Base-by-base conservation (phyloP, 2,888 invertebrate species). In the Cosmia pyralina region DNA sequence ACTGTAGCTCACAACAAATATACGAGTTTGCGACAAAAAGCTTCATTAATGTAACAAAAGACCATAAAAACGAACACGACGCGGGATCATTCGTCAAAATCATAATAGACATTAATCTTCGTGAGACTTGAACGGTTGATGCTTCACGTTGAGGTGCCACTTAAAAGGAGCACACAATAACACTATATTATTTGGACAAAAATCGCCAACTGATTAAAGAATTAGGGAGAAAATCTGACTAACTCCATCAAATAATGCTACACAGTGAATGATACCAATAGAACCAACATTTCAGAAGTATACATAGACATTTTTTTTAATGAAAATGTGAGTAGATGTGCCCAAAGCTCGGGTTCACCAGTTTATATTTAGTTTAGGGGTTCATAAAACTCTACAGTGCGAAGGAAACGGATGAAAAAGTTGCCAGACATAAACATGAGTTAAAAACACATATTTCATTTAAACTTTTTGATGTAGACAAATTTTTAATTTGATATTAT, bases 381-480 rank as follows among this genome's bases (percentile, higher is more conserved):
- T 60, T 71, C 55, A 67, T 67, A 69, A 72, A 82, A 63, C 65
- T 22, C 13, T 50, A 52, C 28, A 59, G 52, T 55, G 57, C 53
- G 48, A 28, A 69, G 60, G 72, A 81, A 83, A 69, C 69, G 41
- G 62, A 66, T 75, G 63, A 57, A 41, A 75, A 46, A 46, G 64
- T 62, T 50, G 59, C 52, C 38, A 62, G 62, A 68, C 50, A 72
- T 75, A 59, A 72, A 77, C 59, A 64, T 62, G 63, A 72, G 57
- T 58, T 59, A 64, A 59, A 55, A 60, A 34, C 59, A 65, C 55
- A 75, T 78, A 62, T 57, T 67, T 75, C 62, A 75, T 68, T 62
- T 28, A 28, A 59, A 65, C 22, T 69, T 76, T 82, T 86, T 81
- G 72, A 85, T 70, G 82, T 71, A 17, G 69, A 75, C 60, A 15